phyloP scores from a whole-genome alignment of 2,113 vertebrate species.

The Opisthocomus hoazin region DNA sequence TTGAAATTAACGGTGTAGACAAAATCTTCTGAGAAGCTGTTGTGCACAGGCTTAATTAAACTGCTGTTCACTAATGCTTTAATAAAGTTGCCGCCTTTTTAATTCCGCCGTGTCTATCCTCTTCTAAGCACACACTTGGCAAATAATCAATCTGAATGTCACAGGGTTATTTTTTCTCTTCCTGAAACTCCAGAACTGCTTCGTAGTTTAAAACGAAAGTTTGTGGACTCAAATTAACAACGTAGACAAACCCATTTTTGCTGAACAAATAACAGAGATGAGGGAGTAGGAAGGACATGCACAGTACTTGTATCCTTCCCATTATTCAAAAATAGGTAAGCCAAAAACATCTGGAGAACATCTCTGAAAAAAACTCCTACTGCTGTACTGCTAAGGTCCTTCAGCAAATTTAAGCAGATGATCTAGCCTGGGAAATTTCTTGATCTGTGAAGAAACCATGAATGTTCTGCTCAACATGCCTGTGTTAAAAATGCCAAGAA shows the following conservation, averaged over 20 bases:
- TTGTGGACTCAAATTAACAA: background rate
- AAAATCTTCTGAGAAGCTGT: background rate
- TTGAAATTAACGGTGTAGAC: background rate
- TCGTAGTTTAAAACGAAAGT: background rate
- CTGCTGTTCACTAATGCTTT: background rate
- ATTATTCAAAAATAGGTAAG: background rate
- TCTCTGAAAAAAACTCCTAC: background rate
- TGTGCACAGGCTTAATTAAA: background rate
- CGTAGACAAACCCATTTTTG: background rate
- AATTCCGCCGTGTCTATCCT: background rate
- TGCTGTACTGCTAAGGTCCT: background rate
- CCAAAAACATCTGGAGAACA: background rate
- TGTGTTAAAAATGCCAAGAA: background rate
- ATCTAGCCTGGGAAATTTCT: background rate
- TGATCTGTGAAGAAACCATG: background rate
- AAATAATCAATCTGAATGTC: background rate
- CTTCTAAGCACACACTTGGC: background rate
- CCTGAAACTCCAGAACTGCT: background rate
- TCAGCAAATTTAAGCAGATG: background rate
- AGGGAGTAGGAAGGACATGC: background rate
- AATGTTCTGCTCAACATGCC: background rate
- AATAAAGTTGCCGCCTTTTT: background rate
- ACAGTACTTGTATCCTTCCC: background rate
- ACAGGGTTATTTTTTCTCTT: background rate
- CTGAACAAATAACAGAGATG: background rate